phyloP scores from a whole-genome alignment of 2,797 vertebrate genomes.

The Acrocephalus scirpaceus region DNA sequence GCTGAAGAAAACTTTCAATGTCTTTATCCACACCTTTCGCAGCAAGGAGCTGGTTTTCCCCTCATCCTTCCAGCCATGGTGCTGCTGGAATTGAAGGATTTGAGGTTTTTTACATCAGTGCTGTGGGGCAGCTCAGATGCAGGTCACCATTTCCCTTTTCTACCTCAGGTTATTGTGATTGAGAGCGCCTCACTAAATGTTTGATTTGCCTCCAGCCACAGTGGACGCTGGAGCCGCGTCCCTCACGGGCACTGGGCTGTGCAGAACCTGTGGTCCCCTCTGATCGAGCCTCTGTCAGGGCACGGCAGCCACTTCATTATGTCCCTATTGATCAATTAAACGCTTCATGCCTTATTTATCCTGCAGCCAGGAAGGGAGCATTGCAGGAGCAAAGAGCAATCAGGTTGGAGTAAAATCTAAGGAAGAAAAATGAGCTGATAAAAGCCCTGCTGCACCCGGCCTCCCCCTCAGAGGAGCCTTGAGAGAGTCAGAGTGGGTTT shows the following conservation, averaged over 20 bases:
- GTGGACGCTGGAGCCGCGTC: neutral
- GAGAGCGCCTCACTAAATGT: neutral
- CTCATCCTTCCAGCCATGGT: fast-evolving
- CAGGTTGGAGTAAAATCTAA: neutral
- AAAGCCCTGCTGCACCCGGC: neutral
- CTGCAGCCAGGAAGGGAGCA: neutral
- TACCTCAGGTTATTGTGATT: neutral
- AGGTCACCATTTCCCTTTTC: neutral
- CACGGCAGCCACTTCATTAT: neutral
- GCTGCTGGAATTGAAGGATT: neutral
- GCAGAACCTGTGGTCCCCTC: neutral
- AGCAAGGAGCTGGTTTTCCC: neutral
- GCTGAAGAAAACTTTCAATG: neutral
- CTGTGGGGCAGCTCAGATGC: neutral
- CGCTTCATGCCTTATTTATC: neutral
- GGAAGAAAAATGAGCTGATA: slow-evolving; percentile 48
- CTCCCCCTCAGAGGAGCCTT: neutral
- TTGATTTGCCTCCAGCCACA: neutral
- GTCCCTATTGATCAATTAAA: slow-evolving; percentile 35
- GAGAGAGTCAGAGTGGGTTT: neutral
- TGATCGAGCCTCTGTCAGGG: neutral
- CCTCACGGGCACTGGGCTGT: neutral
- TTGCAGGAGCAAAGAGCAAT: neutral
- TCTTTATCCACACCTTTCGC: neutral
- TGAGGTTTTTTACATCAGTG: neutral